Base-by-base conservation (phyloP, 2,888 invertebrate genomes). In the Pristionchus exspectatus region DNA sequence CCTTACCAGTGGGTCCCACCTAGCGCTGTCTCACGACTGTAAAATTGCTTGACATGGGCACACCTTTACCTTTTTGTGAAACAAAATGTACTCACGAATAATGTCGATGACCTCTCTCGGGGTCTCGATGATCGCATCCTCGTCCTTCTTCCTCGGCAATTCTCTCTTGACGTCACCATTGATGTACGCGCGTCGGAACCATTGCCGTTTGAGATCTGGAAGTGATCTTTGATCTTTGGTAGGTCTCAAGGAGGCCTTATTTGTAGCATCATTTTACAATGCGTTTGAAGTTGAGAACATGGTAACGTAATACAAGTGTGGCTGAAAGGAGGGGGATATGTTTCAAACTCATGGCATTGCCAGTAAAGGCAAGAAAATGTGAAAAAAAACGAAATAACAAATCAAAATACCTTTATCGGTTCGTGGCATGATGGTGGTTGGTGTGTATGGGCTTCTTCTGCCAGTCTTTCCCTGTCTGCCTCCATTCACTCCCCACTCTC, bases 111-210 rank as follows among this genome's bases (percentile, higher is more conserved):
- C 69, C 30, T 87, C 66, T 30, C 87, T 66, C 27, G 87, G 87
- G 7, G 66, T 87, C 24, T 87, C 87, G 12, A 44, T 50, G 18
- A 27, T 2, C 27, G 12, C 33, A 10, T 87, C 86, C 0, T 86
- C 87, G 4, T 44, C 69, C 27, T 21, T 30, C 30, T n/a, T 27
- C 33, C 30, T 30, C 16, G 87, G 87, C 5, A 69, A 18, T n/a
- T 66, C 30, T 12, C 87, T 12, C 30, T 69, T 87, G 16, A 87
- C 87, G 69, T 87, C 87, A 21, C 87, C 87, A 12, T 87, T 69
- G 69, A 87, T 87, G 50, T 87, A 87, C 24, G 87, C 87, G 21
- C 87, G 66, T 16, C 87, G 87, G 69, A 87, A 87, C 87, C 87
- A 87, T 27, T 44, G 54, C 30, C 87, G 87, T 16, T 69, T 66